Percentiles rank a stretch among this genome's conserved stretches.
phyloP scores from a whole-genome alignment of 2,888 invertebrate genomes.

The Tyria jacobaeae region DNA sequence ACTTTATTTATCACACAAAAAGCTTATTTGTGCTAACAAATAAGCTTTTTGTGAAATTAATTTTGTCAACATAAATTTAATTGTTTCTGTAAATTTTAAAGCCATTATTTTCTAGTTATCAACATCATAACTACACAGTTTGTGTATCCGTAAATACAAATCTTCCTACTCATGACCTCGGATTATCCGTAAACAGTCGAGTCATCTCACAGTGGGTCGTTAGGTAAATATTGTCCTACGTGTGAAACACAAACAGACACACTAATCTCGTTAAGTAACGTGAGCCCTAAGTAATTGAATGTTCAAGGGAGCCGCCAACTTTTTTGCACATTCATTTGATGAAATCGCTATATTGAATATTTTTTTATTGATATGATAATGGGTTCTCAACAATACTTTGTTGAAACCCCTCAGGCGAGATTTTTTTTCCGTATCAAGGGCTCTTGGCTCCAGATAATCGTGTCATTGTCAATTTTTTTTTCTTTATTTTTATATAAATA shows the following conservation, averaged over 20 bases:
- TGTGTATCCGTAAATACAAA: neutral
- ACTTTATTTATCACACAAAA: too few species aligned
- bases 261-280: constrained; percentile 39
- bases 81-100: too few species aligned
- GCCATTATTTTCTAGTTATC: neutral
- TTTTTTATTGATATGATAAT: too few species aligned
- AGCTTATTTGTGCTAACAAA: too few species aligned
- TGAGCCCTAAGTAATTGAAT: constrained; percentile 31
- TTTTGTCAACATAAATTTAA: too few species aligned
- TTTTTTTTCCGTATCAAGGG: too few species aligned
- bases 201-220: constrained; percentile 17
- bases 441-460: too few species aligned
- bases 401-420: too few species aligned
- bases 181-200: constrained; percentile 14
- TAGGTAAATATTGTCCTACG: constrained; percentile 31
- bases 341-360: constrained; percentile 4
- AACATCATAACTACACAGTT: neutral
- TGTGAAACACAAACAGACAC: constrained; percentile 45
- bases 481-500: too few species aligned
- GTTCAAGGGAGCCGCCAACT: constrained; percentile 21
- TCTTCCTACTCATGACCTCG: constrained; percentile 6
- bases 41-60: too few species aligned
- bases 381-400: too few species aligned
- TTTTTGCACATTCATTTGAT: constrained; percentile 18
- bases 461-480: too few species aligned